phyloP scores from a whole-genome alignment of 2,113 vertebrate species.

The Emydocephalus ijimae region DNA sequence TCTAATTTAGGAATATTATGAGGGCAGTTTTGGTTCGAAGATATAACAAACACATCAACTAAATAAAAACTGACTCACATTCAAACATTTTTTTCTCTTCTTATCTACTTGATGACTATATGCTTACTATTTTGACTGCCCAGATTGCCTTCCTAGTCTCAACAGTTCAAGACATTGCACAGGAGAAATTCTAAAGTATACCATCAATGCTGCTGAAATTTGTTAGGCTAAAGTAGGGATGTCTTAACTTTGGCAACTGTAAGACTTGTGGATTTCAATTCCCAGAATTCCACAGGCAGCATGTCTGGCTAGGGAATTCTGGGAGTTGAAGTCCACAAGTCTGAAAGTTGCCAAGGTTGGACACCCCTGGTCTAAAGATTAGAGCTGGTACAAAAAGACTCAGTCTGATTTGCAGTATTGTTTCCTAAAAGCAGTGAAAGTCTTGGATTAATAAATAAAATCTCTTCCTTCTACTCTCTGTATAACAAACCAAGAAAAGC shows the following conservation, averaged over 20 bases:
- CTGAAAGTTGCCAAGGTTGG: neutral
- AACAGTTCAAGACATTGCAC: neutral
- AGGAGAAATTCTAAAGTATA: neutral
- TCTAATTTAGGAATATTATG: neutral
- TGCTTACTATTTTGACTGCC: neutral
- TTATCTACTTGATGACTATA: neutral
- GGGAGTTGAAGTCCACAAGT: neutral
- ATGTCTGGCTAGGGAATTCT: neutral
- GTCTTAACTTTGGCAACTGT: neutral
- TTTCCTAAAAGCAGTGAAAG: neutral
- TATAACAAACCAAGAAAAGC: constrained; percentile 37
- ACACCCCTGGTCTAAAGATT: neutral
- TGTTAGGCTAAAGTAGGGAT: neutral
- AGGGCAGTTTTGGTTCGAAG: neutral
- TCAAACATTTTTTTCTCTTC: neutral
- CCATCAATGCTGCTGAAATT: neutral
- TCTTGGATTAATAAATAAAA: neutral
- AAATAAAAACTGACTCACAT: neutral
- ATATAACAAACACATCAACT: neutral
- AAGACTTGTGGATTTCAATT: neutral
- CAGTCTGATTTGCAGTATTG: neutral
- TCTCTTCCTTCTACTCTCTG: neutral
- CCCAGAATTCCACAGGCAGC: neutral
- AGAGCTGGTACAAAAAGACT: neutral
- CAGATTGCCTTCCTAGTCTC: neutral